A percentile compares a stretch with the other conserved stretches of the same genome.
Evolutionary conservation across 2,888 invertebrate genomes (phyloP).

Genomic region (Drosophila anomalata): DNA sequence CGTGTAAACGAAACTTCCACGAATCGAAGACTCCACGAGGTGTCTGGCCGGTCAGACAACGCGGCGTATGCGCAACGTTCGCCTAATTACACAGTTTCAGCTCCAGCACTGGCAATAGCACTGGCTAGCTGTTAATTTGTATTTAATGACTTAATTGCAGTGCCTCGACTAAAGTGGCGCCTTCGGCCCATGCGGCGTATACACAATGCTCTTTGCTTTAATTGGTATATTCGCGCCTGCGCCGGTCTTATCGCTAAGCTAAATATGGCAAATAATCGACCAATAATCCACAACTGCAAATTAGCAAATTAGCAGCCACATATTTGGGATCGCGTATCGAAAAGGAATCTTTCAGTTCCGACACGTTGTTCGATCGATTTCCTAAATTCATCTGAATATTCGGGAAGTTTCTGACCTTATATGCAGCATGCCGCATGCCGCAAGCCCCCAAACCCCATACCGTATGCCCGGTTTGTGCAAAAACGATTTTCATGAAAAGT

Average conservation of each 20-base stretch:
- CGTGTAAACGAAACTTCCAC: not conserved
- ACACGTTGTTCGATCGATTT: slow-evolving; percentile 9
- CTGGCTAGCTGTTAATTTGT: slow-evolving; percentile 65
- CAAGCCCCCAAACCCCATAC: slow-evolving; percentile 15
- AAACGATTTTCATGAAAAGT: slow-evolving; percentile 21
- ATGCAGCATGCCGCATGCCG: slow-evolving; percentile 35
- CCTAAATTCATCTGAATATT: slow-evolving; percentile 41
- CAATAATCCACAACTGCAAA: slow-evolving; percentile 28
- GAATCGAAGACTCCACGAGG: slow-evolving; percentile 10
- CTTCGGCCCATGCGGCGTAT: slow-evolving; percentile 51
- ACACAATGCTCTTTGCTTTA: slow-evolving; percentile 40
- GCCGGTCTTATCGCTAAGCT: slow-evolving; percentile 16
- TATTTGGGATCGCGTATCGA: slow-evolving; percentile 18
- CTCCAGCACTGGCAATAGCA: slow-evolving; percentile 13
- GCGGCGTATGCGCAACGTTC: slow-evolving; percentile 67
- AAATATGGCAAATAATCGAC: slow-evolving; percentile 14
- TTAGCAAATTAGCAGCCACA: slow-evolving; percentile 49
- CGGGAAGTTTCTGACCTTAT: slow-evolving; percentile 35
- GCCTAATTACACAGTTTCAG: slow-evolving; percentile 56
- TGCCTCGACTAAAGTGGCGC: slow-evolving; percentile 31
- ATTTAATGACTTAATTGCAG: slow-evolving; percentile 76
- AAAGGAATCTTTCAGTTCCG: slow-evolving; percentile 49
- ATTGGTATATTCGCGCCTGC: slow-evolving; percentile 41
- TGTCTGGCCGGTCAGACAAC: slow-evolving; percentile 37
- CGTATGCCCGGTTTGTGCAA: slow-evolving; percentile 10